A percentile compares a stretch with the other conserved stretches of the same genome.
phyloP scores from a whole-genome alignment of 2,888 invertebrate genomes.

The Tromatobia lineatoria region DNA sequence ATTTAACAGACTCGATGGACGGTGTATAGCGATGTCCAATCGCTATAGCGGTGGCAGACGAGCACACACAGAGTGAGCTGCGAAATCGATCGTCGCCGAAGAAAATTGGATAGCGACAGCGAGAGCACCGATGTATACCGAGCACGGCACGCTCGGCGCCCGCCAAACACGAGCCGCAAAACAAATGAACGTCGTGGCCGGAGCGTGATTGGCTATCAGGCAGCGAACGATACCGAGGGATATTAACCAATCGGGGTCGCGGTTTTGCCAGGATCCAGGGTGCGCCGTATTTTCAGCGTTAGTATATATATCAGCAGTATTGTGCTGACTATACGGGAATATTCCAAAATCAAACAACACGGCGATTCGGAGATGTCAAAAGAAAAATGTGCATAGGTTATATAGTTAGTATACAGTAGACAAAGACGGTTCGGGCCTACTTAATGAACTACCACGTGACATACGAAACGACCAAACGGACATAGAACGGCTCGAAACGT shows the following conservation, averaged over 20 bases:
- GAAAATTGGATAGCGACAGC: conserved; percentile 64
- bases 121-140: conserved; percentile 39
- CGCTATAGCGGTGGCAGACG: conserved; percentile 5
- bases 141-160: conserved; percentile 55
- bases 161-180: conserved; percentile 79
- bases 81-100: conserved; percentile 71
- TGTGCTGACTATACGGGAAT: background rate
- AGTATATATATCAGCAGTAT: background rate
- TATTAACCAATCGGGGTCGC: conserved; percentile 74
- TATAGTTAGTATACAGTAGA: background rate
- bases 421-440: background rate
- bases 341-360: background rate
- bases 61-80: background rate
- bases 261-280: conserved; percentile 56
- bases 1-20: conserved; percentile 7
- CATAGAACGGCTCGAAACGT: background rate
- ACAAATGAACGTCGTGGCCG: conserved; percentile 80
- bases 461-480: background rate
- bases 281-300: background rate
- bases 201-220: conserved; percentile 78
- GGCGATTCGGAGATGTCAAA: background rate
- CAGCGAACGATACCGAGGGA: conserved; percentile 70
- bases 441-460: background rate
- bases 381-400: background rate
- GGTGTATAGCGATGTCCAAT: background rate